Evolutionary conservation across 2,888 invertebrate genomes (phyloP).

Genomic region (Drosophila maculinotata): DNA sequence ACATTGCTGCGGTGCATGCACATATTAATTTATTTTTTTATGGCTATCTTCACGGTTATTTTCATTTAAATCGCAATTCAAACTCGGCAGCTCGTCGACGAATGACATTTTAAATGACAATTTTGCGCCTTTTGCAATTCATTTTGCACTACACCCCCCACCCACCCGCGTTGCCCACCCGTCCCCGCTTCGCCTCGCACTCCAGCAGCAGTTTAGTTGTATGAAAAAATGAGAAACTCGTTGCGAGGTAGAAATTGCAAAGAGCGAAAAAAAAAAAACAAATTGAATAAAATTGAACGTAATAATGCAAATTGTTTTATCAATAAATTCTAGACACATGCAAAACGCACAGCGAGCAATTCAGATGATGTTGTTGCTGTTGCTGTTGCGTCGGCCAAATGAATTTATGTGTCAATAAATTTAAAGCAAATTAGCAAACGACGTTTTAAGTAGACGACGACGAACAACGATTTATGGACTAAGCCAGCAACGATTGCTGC

Average conservation of each 20-base stretch:
- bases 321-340: slow-evolving; percentile 77
- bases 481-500: slow-evolving; percentile 30
- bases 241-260: not conserved
- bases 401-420: slow-evolving; percentile 81
- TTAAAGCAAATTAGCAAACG: slow-evolving; percentile 77
- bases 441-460: slow-evolving; percentile 69
- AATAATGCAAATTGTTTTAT: slow-evolving; percentile 80
- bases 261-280: slow-evolving; percentile 7
- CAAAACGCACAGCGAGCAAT: slow-evolving; percentile 45
- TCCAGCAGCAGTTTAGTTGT: slow-evolving; percentile 9
- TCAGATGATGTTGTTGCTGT: slow-evolving; percentile 22
- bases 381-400: slow-evolving; percentile 55
- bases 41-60: slow-evolving; percentile 80
- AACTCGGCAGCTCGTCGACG: slow-evolving; percentile 56
- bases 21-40: slow-evolving; percentile 58
- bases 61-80: slow-evolving; percentile 77
- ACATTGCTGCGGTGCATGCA: slow-evolving; percentile 47
- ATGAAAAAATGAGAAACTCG: slow-evolving; percentile 23
- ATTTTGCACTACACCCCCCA: slow-evolving; percentile 2
- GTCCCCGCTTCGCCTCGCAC: too few species aligned
- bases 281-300: slow-evolving; percentile 65
- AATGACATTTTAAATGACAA: slow-evolving; percentile 79
- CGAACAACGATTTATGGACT: slow-evolving; percentile 66
- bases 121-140: slow-evolving; percentile 71
- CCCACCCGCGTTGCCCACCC: too few species aligned